These are phyloP conservation scores for Clarias magur DNA, from an alignment of 2,113 vertebrate species.

Conservation along the genomic window DNA sequence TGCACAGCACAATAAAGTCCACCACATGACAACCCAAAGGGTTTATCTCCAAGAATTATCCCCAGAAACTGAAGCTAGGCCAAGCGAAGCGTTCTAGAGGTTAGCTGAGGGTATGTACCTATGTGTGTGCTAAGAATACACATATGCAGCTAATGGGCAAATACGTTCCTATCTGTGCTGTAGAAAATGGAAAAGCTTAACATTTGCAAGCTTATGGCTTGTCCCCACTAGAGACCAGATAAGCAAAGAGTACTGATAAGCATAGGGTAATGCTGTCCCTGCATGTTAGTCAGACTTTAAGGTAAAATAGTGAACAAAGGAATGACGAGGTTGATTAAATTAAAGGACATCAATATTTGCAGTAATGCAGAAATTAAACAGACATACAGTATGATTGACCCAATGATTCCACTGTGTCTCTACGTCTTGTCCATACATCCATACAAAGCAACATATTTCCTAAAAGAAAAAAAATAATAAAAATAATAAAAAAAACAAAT, in stretches of 20 bases:
- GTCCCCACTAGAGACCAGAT: slow-evolving; percentile 37
- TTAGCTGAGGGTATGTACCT: slow-evolving; percentile 1
- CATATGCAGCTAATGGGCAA: background rate
- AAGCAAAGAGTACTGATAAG: slow-evolving; percentile 34
- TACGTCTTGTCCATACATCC: background rate
- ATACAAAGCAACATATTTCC: background rate
- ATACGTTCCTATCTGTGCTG: background rate
- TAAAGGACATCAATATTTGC: background rate
- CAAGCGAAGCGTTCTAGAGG: background rate
- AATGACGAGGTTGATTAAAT: background rate
- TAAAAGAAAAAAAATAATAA: no score
- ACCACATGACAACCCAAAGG: slow-evolving; percentile 11
- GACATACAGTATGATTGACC: background rate
- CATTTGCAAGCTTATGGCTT: slow-evolving; percentile 40
- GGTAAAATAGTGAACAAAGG: background rate
- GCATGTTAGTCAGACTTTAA: slow-evolving; percentile 20
- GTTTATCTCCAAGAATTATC: slow-evolving; percentile 31
- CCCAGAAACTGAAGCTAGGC: slow-evolving; percentile 26
- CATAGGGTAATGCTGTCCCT: slow-evolving; percentile 8
- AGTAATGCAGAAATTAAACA: background rate
- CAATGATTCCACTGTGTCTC: background rate
- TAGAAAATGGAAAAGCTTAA: slow-evolving; percentile 24
- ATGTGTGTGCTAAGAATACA: background rate
- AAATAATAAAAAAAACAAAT: no score
- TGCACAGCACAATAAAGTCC: slow-evolving; percentile 37